Conservation (phyloP, 2,797 vertebrate species). For the Lycodopsis pacificus region DNA sequence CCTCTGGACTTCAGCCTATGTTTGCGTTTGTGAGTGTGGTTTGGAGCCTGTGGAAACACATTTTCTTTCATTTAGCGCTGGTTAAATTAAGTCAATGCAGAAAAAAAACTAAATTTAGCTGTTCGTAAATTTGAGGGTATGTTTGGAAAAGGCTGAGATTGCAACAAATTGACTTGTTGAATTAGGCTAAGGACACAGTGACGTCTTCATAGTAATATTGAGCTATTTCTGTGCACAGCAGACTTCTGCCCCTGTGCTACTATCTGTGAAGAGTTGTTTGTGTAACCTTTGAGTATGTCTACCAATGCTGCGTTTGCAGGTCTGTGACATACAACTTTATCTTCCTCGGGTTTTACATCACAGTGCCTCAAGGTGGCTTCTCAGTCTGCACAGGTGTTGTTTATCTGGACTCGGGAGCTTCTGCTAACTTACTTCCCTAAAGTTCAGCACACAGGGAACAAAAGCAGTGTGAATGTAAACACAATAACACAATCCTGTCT, state of each 20-base stretch:
- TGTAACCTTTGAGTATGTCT: conserved; percentile 56
- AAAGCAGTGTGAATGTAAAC: background rate
- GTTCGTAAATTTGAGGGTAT: background rate
- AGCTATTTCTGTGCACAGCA: conserved; percentile 7
- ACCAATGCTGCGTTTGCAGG: conserved; percentile 3
- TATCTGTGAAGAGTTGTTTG: conserved; percentile 31
- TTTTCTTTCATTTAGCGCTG: background rate
- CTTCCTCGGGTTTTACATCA: conserved; percentile 4
- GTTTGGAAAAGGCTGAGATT: background rate
- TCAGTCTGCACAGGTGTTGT: conserved; percentile 9
- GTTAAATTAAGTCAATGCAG: background rate
- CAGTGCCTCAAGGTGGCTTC: conserved; percentile 13
- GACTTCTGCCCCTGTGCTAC: conserved; percentile 10
- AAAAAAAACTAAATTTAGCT: background rate
- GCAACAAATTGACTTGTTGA: background rate
- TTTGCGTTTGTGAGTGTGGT: background rate
- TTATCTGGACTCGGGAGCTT: conserved; percentile 4
- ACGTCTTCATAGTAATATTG: conserved; percentile 1
- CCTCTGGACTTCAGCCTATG: background rate
- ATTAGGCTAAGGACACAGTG: background rate
- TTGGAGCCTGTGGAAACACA: background rate
- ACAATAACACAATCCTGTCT: background rate
- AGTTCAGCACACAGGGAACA: background rate
- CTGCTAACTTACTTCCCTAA: background rate
- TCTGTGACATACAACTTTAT: conserved; percentile 5